Evolutionary conservation across 2,888 invertebrate species (phyloP), one percentile per base, ranked within the genome.

Genomic region (Andrena minutula): DNA sequence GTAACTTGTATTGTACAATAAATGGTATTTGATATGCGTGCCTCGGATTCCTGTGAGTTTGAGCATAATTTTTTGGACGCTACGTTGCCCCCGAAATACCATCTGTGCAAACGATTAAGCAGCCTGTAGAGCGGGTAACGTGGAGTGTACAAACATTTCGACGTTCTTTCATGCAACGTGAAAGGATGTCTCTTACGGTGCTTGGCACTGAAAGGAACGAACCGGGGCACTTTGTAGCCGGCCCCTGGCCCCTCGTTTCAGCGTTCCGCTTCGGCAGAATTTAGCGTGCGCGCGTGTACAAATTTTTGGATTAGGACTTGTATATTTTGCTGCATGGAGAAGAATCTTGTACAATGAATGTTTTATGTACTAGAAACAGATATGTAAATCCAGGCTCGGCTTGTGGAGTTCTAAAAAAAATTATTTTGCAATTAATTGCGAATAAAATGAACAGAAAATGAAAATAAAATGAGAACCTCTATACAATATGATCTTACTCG

Each of bases 91-190:
- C 23, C 51, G 41, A 58, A 75, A 81, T 75, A 75, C 79, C 90
- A 91, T 90, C 91, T 91, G 91, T 84, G 86, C 87, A 91, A 91
- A 90, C 90, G 89, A 88, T 89, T 86, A 85, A 84, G 79, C 77
- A 71, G 70, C 32, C 80, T 64, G 70, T 70, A 60, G 56, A 77
- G 53, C 79, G 66, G 26, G 65, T 68, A 79, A 75, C 82, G 41
- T 71, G 32, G 66, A 80, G 86, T 89, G 83, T 89, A 88, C 89
- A 91, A 91, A 91, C 89, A 91, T 90, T 88, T 89, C 87, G 85
- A 85, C 83, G 84, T 88, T 77, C 88, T 88, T 90, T 90, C 83
- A 90, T 85, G 75, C 71, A 85, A 87, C 85, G 84, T 87, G 84
- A 90, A 89, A 86, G 83, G 84, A 83, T 79, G 68, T 81, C 75